Percentiles rank a stretch among this genome's conserved stretches.
Conservation (phyloP, 2,113 vertebrate genomes). For the Phylloscopus trochilus region DNA sequence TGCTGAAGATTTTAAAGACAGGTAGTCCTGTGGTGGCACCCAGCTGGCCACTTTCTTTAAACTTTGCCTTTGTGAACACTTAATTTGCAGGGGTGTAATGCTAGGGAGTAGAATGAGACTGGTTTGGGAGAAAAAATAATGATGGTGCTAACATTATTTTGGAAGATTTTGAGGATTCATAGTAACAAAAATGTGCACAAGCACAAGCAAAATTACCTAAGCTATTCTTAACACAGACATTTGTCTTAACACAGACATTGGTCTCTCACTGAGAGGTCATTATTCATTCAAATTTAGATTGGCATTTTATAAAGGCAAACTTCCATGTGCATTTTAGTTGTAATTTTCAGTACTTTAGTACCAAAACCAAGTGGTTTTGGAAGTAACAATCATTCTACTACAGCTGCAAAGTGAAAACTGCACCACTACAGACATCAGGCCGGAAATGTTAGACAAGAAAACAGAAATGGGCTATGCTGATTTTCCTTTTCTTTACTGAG, state of each 20-base stretch:
- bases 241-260: background rate
- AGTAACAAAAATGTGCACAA: background rate
- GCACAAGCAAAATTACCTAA: background rate
- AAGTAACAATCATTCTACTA: background rate
- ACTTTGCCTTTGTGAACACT: background rate
- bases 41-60: background rate
- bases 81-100: background rate
- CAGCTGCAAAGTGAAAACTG: background rate
- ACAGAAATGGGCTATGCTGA: background rate
- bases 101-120: background rate
- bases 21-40: slow-evolving; percentile 60
- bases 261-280: background rate
- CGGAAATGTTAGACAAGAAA: background rate
- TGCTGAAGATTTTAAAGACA: slow-evolving; percentile 90
- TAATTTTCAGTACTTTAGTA: background rate
- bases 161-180: background rate
- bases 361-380: background rate
- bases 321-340: background rate
- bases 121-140: background rate
- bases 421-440: background rate
- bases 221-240: background rate
- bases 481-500: background rate
- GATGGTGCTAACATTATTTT: background rate
- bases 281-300: background rate
- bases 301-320: background rate